phyloP scores from a whole-genome alignment of 2,888 invertebrate genomes.

The Leptogaster cylindrica region DNA sequence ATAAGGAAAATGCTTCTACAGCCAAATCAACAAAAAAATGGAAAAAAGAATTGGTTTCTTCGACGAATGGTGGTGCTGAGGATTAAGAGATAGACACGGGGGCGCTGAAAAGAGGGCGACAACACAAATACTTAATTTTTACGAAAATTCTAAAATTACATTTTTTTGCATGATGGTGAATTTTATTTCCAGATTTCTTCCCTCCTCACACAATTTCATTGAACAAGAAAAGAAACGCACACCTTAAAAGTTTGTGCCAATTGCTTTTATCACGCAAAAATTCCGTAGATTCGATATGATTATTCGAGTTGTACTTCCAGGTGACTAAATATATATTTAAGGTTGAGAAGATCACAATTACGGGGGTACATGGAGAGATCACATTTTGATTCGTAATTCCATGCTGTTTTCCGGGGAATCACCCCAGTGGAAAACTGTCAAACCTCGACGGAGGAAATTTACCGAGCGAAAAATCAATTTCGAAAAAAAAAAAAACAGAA shows the following conservation, averaged over 20 bases:
- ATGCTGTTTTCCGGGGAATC: not conserved
- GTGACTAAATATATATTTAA: not conserved
- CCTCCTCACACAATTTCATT: not conserved
- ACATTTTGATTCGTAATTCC: not conserved
- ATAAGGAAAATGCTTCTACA: conserved; percentile 6
- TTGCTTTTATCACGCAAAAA: not conserved
- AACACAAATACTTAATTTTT: too few relatives aligned
- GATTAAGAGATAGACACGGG: not conserved
- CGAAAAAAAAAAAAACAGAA: too few relatives aligned
- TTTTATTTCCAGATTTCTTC: not conserved
- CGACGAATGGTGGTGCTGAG: too few relatives aligned
- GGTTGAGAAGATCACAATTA: not conserved
- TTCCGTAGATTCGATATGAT: not conserved
- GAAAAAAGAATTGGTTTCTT: not conserved
- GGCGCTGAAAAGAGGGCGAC: too few relatives aligned
- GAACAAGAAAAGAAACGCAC: not conserved
- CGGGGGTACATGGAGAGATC: not conserved
- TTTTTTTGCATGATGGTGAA: too few relatives aligned
- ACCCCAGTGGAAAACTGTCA: too few relatives aligned
- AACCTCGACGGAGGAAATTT: too few relatives aligned
- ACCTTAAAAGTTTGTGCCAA: not conserved
- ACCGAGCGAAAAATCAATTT: too few relatives aligned
- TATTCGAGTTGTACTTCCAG: not conserved
- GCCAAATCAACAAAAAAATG: not conserved
- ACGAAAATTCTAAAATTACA: not conserved